Conservation (phyloP, 1,140 invertebrate species). For the Trichonephila inaurata region DNA sequence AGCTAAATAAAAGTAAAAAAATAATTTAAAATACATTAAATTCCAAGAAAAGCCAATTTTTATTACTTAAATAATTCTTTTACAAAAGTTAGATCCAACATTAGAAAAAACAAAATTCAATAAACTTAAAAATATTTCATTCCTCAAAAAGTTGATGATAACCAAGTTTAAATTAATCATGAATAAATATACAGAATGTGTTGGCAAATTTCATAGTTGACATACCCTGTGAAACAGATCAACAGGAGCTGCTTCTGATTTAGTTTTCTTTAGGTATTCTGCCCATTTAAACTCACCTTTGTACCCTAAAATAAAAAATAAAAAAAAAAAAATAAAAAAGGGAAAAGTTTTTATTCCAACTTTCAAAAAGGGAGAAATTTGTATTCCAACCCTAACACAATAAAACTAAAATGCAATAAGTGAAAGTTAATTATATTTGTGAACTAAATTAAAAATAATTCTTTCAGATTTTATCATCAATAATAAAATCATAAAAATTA, state of each 20-base stretch:
- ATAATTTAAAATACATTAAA: too few relatives aligned
- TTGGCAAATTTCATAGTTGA: neutral
- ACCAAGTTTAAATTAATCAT: neutral
- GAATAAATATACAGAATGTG: too few relatives aligned
- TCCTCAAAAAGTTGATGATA: neutral
- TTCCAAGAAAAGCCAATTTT: too few relatives aligned
- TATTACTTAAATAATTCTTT: too few relatives aligned
- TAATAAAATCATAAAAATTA: too few relatives aligned
- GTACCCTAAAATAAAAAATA: slow-evolving; percentile 80
- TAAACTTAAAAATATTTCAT: neutral
- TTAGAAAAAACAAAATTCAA: neutral
- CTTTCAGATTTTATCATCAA: too few relatives aligned
- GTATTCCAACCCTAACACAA: too few relatives aligned
- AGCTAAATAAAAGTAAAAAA: too few relatives aligned
- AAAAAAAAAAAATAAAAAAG: too few relatives aligned
- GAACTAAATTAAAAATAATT: neutral
- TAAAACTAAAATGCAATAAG: neutral
- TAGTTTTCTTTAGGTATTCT: slow-evolving; percentile 88
- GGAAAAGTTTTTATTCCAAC: too few relatives aligned
- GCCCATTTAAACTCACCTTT: slow-evolving; percentile 91
- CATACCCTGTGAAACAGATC: slow-evolving; percentile 88
- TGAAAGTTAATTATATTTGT: neutral
- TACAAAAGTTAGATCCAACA: neutral
- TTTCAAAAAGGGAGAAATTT: too few relatives aligned
- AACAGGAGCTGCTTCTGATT: slow-evolving; percentile 87